Evolutionary conservation across 2,888 invertebrate genomes (phyloP).

Genomic region (Athripsodes cinereus): DNA sequence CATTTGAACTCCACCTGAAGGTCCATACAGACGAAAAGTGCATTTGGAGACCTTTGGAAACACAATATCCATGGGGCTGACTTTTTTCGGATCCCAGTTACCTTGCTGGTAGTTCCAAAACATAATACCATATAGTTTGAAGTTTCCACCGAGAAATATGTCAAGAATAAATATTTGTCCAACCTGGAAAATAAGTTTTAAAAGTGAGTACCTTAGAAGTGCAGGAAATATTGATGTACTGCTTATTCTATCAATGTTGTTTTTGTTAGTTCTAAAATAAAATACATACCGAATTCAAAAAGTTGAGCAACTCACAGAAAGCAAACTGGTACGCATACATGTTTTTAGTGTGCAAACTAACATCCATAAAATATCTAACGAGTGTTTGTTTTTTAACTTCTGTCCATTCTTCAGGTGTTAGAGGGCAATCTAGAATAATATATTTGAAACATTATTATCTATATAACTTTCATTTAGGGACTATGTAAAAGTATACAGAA

Average conservation of each 20-base stretch:
- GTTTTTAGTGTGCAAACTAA: conserved; percentile 53
- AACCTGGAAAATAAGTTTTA: conserved; percentile 43
- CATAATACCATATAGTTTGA: conserved; percentile 54
- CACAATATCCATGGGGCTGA: conserved; percentile 61
- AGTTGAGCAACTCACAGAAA: conserved; percentile 68
- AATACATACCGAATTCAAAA: conserved; percentile 62
- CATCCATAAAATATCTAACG: conserved; percentile 51
- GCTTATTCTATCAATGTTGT: background rate
- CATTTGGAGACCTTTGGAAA: conserved; percentile 68
- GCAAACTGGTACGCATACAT: conserved; percentile 61
- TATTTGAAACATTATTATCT: no score
- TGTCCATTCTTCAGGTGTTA: conserved; percentile 53
- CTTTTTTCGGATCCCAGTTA: conserved; percentile 40
- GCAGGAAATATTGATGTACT: no score
- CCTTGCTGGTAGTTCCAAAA: conserved; percentile 43
- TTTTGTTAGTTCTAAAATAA: background rate
- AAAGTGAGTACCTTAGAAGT: background rate
- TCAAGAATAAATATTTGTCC: conserved; percentile 64
- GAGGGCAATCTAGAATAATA: conserved; percentile 43
- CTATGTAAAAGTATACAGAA: no score
- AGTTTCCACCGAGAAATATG: conserved; percentile 57
- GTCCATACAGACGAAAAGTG: conserved; percentile 52
- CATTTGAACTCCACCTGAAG: conserved; percentile 51
- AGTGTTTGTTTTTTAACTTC: conserved; percentile 49
- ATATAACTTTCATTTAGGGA: no score